Evolutionary conservation across 2,888 invertebrate species (phyloP).

Genomic region (Ethmia dodecea): DNA sequence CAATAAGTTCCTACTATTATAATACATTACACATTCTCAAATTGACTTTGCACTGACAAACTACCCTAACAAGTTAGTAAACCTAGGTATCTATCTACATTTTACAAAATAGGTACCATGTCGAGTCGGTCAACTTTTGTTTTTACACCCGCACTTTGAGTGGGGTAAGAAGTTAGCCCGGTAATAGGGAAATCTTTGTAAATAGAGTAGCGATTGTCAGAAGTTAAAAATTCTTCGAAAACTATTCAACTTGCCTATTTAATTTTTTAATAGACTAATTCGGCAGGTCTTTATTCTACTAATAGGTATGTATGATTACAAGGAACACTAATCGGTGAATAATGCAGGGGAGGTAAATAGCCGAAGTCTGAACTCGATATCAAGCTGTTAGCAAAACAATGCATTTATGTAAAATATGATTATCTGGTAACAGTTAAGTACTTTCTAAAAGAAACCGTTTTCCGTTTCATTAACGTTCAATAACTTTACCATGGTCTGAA

Average conservation of each 20-base stretch:
- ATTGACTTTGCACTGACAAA: slow-evolving; percentile 56
- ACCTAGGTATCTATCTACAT: slow-evolving; percentile 40
- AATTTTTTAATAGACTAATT: slow-evolving; percentile 66
- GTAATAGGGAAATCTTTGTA: slow-evolving; percentile 39
- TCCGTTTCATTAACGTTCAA: slow-evolving; percentile 30
- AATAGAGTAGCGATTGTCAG: slow-evolving; percentile 48
- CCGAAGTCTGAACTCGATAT: not conserved
- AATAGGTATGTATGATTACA: slow-evolving; percentile 38
- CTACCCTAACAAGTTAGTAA: slow-evolving; percentile 55
- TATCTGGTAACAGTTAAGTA: slow-evolving; percentile 4
- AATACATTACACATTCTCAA: slow-evolving; percentile 49
- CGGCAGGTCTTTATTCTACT: slow-evolving; percentile 56
- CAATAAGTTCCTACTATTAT: slow-evolving; percentile 29
- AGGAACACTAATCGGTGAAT: slow-evolving; percentile 65
- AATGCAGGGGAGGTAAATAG: slow-evolving; percentile 27
- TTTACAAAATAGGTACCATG: slow-evolving; percentile 42
- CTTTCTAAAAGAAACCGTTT: too few species aligned
- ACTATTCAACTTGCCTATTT: slow-evolving; percentile 46
- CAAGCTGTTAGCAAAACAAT: slow-evolving; percentile 14
- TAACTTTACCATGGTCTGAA: slow-evolving; percentile 45
- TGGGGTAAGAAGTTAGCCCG: slow-evolving; percentile 36
- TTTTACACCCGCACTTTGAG: slow-evolving; percentile 29
- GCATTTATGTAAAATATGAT: slow-evolving; percentile 5
- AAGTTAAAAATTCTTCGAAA: slow-evolving; percentile 55
- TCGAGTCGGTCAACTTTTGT: slow-evolving; percentile 32